Base-by-base conservation (phyloP, 2,797 vertebrate species). In the Eleutherodactylus coqui region DNA sequence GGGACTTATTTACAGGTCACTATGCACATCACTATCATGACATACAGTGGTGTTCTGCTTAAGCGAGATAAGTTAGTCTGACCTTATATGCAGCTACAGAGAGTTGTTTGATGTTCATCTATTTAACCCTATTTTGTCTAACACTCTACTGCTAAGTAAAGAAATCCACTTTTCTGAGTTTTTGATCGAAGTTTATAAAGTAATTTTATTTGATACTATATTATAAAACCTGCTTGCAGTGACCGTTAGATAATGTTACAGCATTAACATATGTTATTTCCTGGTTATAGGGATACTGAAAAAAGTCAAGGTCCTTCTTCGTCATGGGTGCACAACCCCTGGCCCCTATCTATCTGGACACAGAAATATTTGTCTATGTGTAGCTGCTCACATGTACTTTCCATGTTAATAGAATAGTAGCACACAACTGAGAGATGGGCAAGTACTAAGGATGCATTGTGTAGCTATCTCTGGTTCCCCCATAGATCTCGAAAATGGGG, bases 21-120 rank as follows among this genome's bases (percentile, higher is more conserved):
- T 80, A 14, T 72, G 27, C 41, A 70, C 19, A 3, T 27, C 51
- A 79, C 49, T 64, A 79, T 80, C 84, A 80, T 16, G 7, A 49
- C 43, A 38, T 38, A 58, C 76, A 21, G 51, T 27, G 73, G 19
- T 58, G 6, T 72, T 87, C 85, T 87, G 85, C 62, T 16, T 34
- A 10, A 2, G 0, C 47, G 1, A 73, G 81, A 87, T 87, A 79
- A 79, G 51, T 4, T 13, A 29, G 73, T 83, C 27, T 67, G 67
- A 64, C 27, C 60, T 58, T 34, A 16, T 41, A 43, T 64, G 43
- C 6, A 24, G 38, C 27, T 60, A 24, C 14, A 62, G 10, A 29
- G 47, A 78, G 47, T 38, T 78, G 19, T n/a, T n/a, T n/a, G n/a
- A n/a, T n/a, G n/a, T n/a, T n/a, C n/a, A n/a, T n/a, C n/a, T n/a